Evolutionary conservation across 2,888 invertebrate genomes (phyloP).

Genomic region (Chrysolina haemoptera): DNA sequence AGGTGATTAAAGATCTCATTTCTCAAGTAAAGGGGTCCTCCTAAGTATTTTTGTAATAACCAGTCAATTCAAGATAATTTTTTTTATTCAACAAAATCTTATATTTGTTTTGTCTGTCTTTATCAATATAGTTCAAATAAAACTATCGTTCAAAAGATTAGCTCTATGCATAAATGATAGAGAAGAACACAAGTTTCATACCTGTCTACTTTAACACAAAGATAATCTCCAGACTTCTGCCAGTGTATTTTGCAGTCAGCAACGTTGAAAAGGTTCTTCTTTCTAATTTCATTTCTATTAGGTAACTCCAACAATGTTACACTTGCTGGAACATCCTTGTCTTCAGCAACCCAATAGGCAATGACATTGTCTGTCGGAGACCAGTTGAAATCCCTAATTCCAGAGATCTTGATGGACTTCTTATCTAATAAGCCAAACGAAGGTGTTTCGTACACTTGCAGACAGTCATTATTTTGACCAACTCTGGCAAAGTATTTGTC

Average conservation of each 20-base stretch:
- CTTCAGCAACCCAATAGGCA: constrained; percentile 99
- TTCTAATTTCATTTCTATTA: constrained; percentile 88
- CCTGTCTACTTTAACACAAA: constrained; percentile 95
- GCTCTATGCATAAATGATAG: too few relatives aligned
- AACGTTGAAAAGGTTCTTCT: constrained; percentile 97
- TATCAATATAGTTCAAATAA: too few relatives aligned
- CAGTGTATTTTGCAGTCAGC: constrained; percentile 99
- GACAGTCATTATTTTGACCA: constrained; percentile 75
- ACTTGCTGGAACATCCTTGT: constrained; percentile 95
- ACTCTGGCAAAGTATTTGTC: constrained; percentile 95
- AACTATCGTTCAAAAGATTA: too few relatives aligned
- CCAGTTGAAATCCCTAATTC: constrained; percentile 97
- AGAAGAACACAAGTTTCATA: constrained; percentile 59
- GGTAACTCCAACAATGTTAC: constrained; percentile 95
- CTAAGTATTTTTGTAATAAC: too few relatives aligned
- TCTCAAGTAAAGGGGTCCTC: too few relatives aligned
- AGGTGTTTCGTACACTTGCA: constrained; percentile 97
- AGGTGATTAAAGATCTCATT: too few relatives aligned
- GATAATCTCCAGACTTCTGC: constrained; percentile 98
- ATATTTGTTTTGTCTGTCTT: too few relatives aligned
- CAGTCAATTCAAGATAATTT: too few relatives aligned
- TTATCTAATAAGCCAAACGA: constrained; percentile 95
- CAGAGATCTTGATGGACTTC: constrained; percentile 92
- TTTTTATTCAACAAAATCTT: too few relatives aligned
- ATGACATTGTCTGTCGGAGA: constrained; percentile 97